These are phyloP conservation scores for Elephas maximus DNA, from an alignment of 2,113 vertebrate species.

Conservation along the genomic window DNA sequence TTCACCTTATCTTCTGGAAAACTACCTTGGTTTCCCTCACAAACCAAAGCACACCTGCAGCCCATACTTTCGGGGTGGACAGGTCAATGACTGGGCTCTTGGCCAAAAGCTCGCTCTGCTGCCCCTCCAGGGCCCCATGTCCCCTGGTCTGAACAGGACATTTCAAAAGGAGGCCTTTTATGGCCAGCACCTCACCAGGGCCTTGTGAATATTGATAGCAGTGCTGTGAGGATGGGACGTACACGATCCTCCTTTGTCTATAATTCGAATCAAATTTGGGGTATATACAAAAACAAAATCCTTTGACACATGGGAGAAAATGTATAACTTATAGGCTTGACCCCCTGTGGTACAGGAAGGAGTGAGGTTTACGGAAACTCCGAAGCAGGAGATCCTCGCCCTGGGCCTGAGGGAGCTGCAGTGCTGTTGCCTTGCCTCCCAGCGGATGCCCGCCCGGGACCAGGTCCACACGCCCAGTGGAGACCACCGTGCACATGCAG, in stretches of 20 bases:
- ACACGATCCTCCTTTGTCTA: background rate
- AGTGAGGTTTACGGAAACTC: background rate
- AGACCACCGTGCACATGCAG: no score
- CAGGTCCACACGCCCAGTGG: no score
- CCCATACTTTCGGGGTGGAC: no score
- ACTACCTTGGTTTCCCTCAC: background rate
- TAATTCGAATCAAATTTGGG: background rate
- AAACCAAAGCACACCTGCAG: background rate
- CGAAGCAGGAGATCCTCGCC: no score
- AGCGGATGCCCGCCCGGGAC: no score
- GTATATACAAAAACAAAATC: background rate
- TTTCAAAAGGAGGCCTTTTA: background rate
- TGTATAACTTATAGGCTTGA: background rate
- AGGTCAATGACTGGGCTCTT: background rate
- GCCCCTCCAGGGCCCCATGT: background rate
- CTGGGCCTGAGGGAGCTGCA: no score
- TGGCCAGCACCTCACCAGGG: background rate
- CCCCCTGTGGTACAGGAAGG: no score
- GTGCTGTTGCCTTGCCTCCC: no score
- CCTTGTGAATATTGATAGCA: background rate
- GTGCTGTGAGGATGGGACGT: no score
- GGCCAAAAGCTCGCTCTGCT: background rate
- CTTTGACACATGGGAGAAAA: background rate
- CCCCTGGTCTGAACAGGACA: background rate
- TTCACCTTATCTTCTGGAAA: background rate